A percentile compares a stretch with the other conserved stretches of the same genome.
Conservation (phyloP, 1,140 invertebrate genomes). For the Copidosoma floridanum region DNA sequence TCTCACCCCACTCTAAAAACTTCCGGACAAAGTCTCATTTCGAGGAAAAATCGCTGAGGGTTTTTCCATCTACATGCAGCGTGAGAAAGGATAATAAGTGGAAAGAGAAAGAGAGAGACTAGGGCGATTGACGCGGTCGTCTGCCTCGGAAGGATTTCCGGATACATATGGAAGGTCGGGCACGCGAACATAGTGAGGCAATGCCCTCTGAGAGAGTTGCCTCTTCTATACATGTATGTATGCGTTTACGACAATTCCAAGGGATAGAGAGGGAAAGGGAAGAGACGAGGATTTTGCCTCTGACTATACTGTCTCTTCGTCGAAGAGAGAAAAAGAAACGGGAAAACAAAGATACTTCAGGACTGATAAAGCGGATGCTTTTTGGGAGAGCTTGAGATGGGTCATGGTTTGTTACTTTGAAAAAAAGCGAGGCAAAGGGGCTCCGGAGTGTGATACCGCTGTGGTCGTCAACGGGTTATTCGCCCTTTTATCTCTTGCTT, state of each 20-base stretch:
- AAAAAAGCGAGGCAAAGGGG: constrained; percentile 20
- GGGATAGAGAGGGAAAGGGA: too few relatives aligned
- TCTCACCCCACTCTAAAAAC: too few relatives aligned
- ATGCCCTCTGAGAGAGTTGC: background rate
- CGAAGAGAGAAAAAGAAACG: background rate
- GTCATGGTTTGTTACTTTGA: constrained; percentile 3
- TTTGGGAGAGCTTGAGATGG: constrained; percentile 4
- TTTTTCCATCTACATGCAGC: background rate
- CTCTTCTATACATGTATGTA: too few relatives aligned
- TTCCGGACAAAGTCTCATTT: constrained; percentile 17
- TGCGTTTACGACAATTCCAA: constrained; percentile 23
- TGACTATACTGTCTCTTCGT: background rate
- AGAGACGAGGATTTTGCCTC: background rate
- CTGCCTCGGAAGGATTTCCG: constrained; percentile 10
- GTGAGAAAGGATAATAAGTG: background rate
- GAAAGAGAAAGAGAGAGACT: background rate
- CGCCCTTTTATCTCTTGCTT: constrained; percentile 12
- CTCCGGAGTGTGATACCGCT: background rate
- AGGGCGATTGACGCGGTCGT: constrained; percentile 19
- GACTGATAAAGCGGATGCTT: background rate
- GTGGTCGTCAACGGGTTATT: constrained; percentile 18
- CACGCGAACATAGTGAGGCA: background rate
- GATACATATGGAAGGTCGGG: background rate
- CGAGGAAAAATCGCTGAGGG: constrained; percentile 9
- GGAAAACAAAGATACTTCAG: background rate